Evolutionary conservation across 1,140 invertebrate species (phyloP).

Genomic region (Andricus grossulariae): DNA sequence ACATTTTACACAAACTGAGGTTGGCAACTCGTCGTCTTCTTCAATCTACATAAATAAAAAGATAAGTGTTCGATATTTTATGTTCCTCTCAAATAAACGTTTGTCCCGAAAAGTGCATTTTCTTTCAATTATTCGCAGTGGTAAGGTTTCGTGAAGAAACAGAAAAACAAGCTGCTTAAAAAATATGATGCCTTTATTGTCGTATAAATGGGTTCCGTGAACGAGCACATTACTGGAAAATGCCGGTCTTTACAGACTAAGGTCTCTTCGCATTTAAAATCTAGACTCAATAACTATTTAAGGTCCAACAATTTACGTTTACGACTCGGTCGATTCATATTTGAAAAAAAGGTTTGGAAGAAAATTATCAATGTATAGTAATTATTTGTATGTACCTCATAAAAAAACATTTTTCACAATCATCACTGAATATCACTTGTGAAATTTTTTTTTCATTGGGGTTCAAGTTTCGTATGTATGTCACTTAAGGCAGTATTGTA

Average conservation of each 20-base stretch:
- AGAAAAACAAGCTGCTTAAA: conserved; percentile 46
- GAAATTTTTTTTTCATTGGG: too few species aligned
- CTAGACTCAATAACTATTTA: too few species aligned
- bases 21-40: conserved; percentile 57
- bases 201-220: conserved; percentile 30
- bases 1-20: conserved; percentile 56
- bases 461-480: too few species aligned
- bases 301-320: too few species aligned
- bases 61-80: conserved; percentile 31
- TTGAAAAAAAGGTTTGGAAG: too few species aligned
- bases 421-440: too few species aligned
- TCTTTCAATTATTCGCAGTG: not conserved
- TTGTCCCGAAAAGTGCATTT: not conserved
- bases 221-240: conserved; percentile 35
- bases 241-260: not conserved
- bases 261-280: too few species aligned
- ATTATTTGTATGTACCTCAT: too few species aligned
- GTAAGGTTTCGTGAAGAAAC: not conserved
- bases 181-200: conserved; percentile 68
- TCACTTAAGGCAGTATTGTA: too few species aligned
- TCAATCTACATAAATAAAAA: conserved; percentile 57
- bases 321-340: too few species aligned
- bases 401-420: too few species aligned
- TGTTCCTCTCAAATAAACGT: conserved; percentile 18
- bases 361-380: too few species aligned